Conservation (phyloP, 1,140 invertebrate species). For the Psilanteris sp. region DNA sequence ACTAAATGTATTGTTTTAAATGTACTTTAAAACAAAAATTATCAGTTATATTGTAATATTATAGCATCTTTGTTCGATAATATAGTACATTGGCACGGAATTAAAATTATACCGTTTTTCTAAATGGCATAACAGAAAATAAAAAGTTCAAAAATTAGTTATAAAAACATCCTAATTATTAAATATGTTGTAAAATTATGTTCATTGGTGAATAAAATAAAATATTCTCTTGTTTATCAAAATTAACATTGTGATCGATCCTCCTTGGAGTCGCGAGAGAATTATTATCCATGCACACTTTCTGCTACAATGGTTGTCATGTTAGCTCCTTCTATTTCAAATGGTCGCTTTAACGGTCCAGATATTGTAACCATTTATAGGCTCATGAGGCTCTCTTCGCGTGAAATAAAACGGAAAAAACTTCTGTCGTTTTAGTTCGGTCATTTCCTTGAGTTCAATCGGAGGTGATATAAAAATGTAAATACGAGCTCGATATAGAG, state of each 20-base stretch:
- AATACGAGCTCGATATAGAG: conserved; percentile 47
- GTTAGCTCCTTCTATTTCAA: conserved; percentile 48
- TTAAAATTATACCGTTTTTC: too few relatives aligned
- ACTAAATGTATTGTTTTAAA: too few relatives aligned
- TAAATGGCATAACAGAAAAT: too few relatives aligned
- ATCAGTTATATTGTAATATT: too few relatives aligned
- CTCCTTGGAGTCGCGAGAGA: conserved; percentile 57
- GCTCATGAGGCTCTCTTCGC: neutral
- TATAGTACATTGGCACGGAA: too few relatives aligned
- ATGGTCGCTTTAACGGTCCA: conserved; percentile 35
- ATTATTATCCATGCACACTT: conserved; percentile 62
- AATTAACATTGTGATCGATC: conserved; percentile 73
- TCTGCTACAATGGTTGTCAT: conserved; percentile 67
- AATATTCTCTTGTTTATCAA: conserved; percentile 75
- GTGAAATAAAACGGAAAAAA: conserved; percentile 33
- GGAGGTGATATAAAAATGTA: conserved; percentile 66
- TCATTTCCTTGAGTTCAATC: conserved; percentile 51
- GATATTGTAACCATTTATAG: conserved; percentile 46
- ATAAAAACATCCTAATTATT: too few relatives aligned
- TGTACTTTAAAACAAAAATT: too few relatives aligned
- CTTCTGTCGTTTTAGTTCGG: conserved; percentile 18
- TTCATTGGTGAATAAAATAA: too few relatives aligned
- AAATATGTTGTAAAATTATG: too few relatives aligned
- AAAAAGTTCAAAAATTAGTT: too few relatives aligned
- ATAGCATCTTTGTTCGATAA: too few relatives aligned